Percentiles rank a stretch among this genome's conserved stretches.
phyloP scores from a whole-genome alignment of 1,140 invertebrate species.

The Drusus annulatus region DNA sequence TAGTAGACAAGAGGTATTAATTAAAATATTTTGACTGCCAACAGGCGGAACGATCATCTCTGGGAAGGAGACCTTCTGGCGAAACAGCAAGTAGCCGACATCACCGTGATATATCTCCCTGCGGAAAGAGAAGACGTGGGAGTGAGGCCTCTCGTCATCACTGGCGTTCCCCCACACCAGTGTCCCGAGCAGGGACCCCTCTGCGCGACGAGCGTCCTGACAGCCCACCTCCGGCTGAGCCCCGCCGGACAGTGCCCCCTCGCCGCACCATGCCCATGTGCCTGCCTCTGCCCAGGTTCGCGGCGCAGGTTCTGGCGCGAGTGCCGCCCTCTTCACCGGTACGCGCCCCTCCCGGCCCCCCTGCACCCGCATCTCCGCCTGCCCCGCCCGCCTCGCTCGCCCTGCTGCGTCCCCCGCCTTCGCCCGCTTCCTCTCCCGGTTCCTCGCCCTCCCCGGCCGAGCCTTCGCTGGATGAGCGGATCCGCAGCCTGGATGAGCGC shows the following conservation, averaged over 20 bases:
- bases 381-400: slow-evolving; percentile 64
- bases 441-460: slow-evolving; percentile 72
- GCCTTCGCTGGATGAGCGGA: slow-evolving; percentile 88
- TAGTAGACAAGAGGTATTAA: background rate
- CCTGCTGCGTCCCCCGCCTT: slow-evolving; percentile 76
- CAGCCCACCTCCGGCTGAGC: slow-evolving; percentile 80
- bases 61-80: slow-evolving; percentile 62
- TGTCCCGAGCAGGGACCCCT: slow-evolving; percentile 85
- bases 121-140: slow-evolving; percentile 58
- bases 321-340: slow-evolving; percentile 64
- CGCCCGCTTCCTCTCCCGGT: slow-evolving; percentile 71
- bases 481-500: slow-evolving; percentile 91
- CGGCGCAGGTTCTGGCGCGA: slow-evolving; percentile 78
- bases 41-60: slow-evolving; percentile 64
- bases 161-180: slow-evolving; percentile 64
- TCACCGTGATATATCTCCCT: slow-evolving; percentile 64
- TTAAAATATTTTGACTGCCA: background rate
- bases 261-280: slow-evolving; percentile 80
- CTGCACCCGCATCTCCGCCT: slow-evolving; percentile 64
- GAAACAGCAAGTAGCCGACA: slow-evolving; percentile 51
- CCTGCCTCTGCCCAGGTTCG: slow-evolving; percentile 88
- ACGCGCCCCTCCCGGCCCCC: slow-evolving; percentile 63
- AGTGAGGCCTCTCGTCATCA: slow-evolving; percentile 57
- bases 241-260: slow-evolving; percentile 72
- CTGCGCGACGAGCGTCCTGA: slow-evolving; percentile 88